Base-by-base conservation (phyloP, 1,140 invertebrate genomes). In the Phymorhynchus buccinoides region DNA sequence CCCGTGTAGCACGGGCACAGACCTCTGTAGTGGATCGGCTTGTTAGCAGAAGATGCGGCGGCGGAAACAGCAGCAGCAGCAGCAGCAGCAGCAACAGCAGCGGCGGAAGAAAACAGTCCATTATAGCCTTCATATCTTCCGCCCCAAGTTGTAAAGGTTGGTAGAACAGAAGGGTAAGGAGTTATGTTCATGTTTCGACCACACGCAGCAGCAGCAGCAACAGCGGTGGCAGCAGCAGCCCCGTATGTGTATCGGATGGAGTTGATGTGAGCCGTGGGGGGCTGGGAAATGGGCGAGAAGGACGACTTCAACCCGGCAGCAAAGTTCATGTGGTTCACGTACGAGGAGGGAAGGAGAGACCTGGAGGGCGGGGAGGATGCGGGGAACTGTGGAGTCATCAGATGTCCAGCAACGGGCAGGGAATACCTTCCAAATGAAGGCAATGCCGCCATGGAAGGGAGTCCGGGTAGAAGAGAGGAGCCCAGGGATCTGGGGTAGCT, bases 231-330 rank as follows among this genome's bases (percentile, higher is more conserved):
- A 12, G 86, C 56, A 2, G 83, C 68, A 32, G 84, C 83, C 6
- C 86, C 87, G 66, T 86, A 88, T 16, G 88, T 83, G 85, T 90
- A 91, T 12, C 89, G 75, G 42, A 89, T 84, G 14, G 88, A 87
- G 62, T 86, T 88, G 37, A 89, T 80, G 52, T 86, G 88, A 1
- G 87, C 87, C 18, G 86, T 84, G 0, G 86, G 85, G 48, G 90
- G 85, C 32, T 82, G 62, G 42, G 81, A 87, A 78, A 90, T 90
- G 0, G 91, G 91, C 42, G 90, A 91, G 88, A 92, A 92, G 39
- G 91, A 90, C 41, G 91, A 92, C 84, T 91, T 92, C 84, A 91
- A 84, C 3, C 80, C 62, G 27, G 84, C 52, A 27, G n/a, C 79
- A 16, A 83, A 35, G 32, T 12, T 0, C 0, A 88, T 44, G 52